Base-by-base conservation (phyloP, 2,888 invertebrate species). In the Cryptocephalus primarius region DNA sequence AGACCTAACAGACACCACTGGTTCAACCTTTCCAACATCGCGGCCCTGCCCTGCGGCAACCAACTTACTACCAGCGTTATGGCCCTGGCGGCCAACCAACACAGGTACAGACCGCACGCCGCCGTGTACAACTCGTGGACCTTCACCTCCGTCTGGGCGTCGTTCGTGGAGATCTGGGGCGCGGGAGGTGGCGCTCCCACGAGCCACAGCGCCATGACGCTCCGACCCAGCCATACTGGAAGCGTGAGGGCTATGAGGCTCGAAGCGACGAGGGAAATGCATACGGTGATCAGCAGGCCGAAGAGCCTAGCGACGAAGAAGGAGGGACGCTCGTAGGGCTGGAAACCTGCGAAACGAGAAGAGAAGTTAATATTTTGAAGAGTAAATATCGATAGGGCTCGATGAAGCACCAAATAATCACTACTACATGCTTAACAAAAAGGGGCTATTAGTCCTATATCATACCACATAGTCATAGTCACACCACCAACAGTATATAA, bases 101-200 rank as follows among this genome's bases (percentile, higher is more conserved):
- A 94, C 11, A 93, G 78, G 72, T 97, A 99, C 54, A 93, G 84
- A 6, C 97, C 85, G 65, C 88, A 88, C 0, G 95, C 93, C 0
- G 93, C 90, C 0, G 96, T 96, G 67, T 99, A 97, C 4, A 97
- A 72, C 70, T 97, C 97, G 68, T 97, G 96, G 0, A 95, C 88
- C 60, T 56, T 72, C 44, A 55, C 66, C 54, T 62, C 62, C 8
- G 60, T 55, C 44, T 61, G 56, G 10, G 60, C 55, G 39, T 56
- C 53, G 10, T 46, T 51, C 6, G 55, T 58, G 4, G 64, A 61
- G 33, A 68, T 62, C 51, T 67, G 67, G 1, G 67, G 66, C 9
- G 62, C 64, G 1, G 69, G 65, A 1, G 68, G 67, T 32, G 67
- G 67, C 1, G 68, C 67, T 6, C 82, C 80, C 8, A 82, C 80